A percentile compares a stretch with the other conserved stretches of the same genome.
These are phyloP conservation scores for Megalopta genalis DNA, from an alignment of 1,140 invertebrate species.

Conservation along the genomic window DNA sequence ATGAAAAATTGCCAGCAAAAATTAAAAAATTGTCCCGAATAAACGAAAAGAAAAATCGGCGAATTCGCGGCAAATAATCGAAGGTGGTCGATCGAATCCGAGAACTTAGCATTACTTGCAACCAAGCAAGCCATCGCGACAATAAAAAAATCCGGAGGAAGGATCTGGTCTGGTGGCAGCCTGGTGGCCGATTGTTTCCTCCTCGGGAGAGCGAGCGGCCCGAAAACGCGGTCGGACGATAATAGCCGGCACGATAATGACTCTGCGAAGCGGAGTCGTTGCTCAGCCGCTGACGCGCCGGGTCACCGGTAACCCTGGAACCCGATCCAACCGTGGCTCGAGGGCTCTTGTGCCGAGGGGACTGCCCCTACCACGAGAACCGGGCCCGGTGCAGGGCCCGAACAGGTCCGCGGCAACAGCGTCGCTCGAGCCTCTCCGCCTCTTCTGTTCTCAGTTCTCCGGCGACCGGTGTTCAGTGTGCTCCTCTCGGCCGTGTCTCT, in stretches of 20 bases:
- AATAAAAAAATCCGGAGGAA: too few species aligned
- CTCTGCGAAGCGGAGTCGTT: slow-evolving; percentile 46
- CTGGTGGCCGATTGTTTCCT: background rate
- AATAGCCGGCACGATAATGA: slow-evolving; percentile 52
- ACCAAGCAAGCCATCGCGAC: too few species aligned
- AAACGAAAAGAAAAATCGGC: too few species aligned
- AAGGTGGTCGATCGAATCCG: too few species aligned
- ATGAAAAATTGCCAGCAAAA: too few species aligned
- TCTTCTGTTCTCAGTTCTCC: slow-evolving; percentile 43
- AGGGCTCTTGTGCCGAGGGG: slow-evolving; percentile 50
- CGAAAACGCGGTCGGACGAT: slow-evolving; percentile 36
- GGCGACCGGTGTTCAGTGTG: slow-evolving; percentile 40
- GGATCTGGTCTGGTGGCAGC: background rate
- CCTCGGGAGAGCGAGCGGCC: background rate
- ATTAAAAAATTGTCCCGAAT: too few species aligned
- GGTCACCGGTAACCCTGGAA: slow-evolving; percentile 28
- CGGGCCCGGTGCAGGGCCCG: slow-evolving; percentile 43
- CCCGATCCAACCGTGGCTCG: slow-evolving; percentile 37
- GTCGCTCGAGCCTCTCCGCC: slow-evolving; percentile 24
- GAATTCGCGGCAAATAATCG: too few species aligned
- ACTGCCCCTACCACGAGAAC: slow-evolving; percentile 37
- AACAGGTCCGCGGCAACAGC: slow-evolving; percentile 32
- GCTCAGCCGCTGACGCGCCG: slow-evolving; percentile 37
- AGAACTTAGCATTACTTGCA: too few species aligned
- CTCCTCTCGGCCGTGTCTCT: background rate